Conservation (phyloP, 2,797 vertebrate genomes). For the Schizopygopsis malacanthus region DNA sequence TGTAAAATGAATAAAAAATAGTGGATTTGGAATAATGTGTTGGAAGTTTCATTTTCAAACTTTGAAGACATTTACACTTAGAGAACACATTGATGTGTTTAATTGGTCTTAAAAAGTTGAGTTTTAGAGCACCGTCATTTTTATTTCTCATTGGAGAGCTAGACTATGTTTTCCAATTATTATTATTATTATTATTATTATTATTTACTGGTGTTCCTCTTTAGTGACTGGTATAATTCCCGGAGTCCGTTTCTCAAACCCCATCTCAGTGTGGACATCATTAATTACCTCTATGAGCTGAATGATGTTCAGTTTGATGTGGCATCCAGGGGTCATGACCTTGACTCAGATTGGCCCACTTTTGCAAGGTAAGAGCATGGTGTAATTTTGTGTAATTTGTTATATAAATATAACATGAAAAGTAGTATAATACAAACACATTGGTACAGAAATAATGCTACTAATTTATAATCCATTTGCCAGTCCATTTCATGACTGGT, state of each 20-base stretch:
- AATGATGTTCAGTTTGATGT: conserved; percentile 95
- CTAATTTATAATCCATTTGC: neutral
- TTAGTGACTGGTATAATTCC: conserved; percentile 94
- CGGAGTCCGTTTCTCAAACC: conserved; percentile 93
- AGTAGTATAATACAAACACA: conserved; percentile 7
- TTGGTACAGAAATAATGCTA: neutral
- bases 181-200: neutral
- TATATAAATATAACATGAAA: neutral
- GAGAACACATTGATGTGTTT: neutral
- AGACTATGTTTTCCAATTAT: neutral
- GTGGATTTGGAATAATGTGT: neutral
- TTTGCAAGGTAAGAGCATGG: conserved; percentile 87
- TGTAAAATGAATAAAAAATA: neutral
- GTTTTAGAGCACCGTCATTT: neutral
- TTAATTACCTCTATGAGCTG: conserved; percentile 92
- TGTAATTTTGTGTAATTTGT: neutral
- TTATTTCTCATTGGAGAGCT: neutral
- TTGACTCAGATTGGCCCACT: conserved; percentile 93
- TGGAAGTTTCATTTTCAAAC: neutral
- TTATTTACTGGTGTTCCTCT: neutral
- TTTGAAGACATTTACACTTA: neutral
- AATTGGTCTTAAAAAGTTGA: neutral
- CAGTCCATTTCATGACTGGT: neutral
- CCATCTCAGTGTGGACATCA: conserved; percentile 88
- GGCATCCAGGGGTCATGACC: conserved; percentile 90